phyloP scores from a whole-genome alignment of 2,797 vertebrate genomes.

The Cirrhinus mrigala region DNA sequence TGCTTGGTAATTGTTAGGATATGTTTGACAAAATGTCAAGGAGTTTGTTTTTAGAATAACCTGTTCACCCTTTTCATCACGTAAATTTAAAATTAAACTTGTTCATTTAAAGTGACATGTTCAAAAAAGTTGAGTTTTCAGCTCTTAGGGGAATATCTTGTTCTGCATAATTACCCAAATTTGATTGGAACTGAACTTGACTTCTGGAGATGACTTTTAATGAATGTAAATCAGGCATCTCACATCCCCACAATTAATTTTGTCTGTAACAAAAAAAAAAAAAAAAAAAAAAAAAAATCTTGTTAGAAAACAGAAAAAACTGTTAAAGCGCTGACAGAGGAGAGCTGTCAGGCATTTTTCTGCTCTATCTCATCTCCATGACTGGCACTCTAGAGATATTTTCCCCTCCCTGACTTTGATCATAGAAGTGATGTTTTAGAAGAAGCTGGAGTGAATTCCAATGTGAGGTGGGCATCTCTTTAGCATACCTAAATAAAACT shows the following conservation, averaged over 20 bases:
- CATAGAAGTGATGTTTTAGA: constrained; percentile 30
- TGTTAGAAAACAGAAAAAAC: constrained; percentile 81
- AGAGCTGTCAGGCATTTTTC: constrained; percentile 45
- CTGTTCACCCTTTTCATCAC: neutral
- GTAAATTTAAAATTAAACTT: constrained; percentile 23
- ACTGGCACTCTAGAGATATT: constrained; percentile 44
- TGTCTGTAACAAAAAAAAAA: constrained; percentile 85
- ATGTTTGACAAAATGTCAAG: neutral
- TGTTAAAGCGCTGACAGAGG: constrained; percentile 80
- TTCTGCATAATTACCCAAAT: constrained; percentile 99
- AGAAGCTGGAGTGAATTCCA: constrained; percentile 37
- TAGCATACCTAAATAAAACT: constrained; percentile 17
- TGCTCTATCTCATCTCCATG: constrained; percentile 46
- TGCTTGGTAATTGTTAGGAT: neutral
- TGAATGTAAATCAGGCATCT: constrained; percentile 99
- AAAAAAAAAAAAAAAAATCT: constrained; percentile 78
- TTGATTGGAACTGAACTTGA: constrained; percentile 99
- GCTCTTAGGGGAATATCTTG: constrained; percentile 97
- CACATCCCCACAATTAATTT: constrained; percentile 99
- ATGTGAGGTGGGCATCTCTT: constrained; percentile 15
- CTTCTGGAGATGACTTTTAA: constrained; percentile 99
- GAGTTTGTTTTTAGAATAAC: constrained; percentile 7
- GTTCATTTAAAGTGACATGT: constrained; percentile 60
- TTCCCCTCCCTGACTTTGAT: constrained; percentile 47
- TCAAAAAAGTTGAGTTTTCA: constrained; percentile 77